Conservation (phyloP, 2,888 invertebrate species). For the Sisyra terminalis region DNA sequence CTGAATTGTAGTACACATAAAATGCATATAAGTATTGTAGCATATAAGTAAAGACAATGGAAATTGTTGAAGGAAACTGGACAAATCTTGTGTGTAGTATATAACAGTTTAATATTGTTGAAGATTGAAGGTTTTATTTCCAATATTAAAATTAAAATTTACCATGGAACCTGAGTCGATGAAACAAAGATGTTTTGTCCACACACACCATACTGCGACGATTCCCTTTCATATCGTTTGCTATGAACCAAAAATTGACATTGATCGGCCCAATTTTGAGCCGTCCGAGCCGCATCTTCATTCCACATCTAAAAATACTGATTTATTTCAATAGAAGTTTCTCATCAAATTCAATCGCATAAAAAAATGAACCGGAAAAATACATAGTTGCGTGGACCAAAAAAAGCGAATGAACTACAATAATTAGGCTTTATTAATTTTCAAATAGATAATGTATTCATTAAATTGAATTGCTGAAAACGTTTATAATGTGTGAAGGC, state of each 20-base stretch:
- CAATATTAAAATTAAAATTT: constrained; percentile 17
- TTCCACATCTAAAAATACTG: constrained; percentile 49
- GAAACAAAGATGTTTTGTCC: constrained; percentile 73
- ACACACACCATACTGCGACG: constrained; percentile 51
- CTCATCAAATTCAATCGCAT: neutral
- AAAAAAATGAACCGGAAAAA: constrained; percentile 1
- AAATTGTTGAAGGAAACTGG: too few species aligned
- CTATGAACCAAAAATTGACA: constrained; percentile 57
- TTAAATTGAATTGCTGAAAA: too few species aligned
- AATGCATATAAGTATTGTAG: too few species aligned
- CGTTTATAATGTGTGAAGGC: too few species aligned
- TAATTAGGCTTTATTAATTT: neutral
- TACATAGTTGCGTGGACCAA: neutral
- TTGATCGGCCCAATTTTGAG: constrained; percentile 56
- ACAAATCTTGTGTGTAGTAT: too few species aligned
- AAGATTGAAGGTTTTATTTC: neutral
- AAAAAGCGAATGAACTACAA: neutral
- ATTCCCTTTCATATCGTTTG: constrained; percentile 42
- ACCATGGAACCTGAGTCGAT: constrained; percentile 68
- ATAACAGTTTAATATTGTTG: too few species aligned
- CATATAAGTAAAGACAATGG: too few species aligned
- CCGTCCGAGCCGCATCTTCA: constrained; percentile 46
- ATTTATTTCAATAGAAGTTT: neutral
- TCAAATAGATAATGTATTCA: too few species aligned
- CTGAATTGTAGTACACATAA: too few species aligned